A percentile compares a stretch with the other conserved stretches of the same genome.
phyloP scores from a whole-genome alignment of 2,888 invertebrate species.

The Conomelus anceps region DNA sequence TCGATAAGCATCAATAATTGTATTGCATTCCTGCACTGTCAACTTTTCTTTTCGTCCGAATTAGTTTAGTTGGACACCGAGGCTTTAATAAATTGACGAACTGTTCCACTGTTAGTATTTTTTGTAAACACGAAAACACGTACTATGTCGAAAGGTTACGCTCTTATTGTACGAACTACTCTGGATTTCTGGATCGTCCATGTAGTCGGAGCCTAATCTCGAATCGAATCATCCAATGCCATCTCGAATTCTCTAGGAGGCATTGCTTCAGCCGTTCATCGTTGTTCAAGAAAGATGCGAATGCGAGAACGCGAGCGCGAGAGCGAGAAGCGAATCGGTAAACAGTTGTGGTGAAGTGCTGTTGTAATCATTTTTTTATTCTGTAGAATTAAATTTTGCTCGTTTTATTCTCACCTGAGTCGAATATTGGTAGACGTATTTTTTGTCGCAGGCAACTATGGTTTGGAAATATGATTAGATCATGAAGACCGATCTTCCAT shows the following conservation, averaged over 20 bases:
- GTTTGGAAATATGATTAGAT: neutral
- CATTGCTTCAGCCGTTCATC: neutral
- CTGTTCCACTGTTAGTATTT: too few species aligned
- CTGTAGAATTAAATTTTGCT: neutral
- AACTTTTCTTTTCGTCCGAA: too few species aligned
- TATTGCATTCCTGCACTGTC: too few species aligned
- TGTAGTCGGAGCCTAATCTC: too few species aligned
- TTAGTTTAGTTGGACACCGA: too few species aligned
- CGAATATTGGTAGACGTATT: neutral
- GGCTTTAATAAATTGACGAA: too few species aligned
- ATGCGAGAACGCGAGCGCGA: neutral
- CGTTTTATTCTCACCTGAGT: neutral
- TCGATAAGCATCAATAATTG: too few species aligned
- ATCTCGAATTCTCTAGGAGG: neutral
- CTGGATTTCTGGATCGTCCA: too few species aligned
- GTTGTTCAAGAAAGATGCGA: neutral
- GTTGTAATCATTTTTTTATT: neutral
- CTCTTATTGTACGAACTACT: too few species aligned
- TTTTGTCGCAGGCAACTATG: neutral
- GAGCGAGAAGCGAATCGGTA: neutral
- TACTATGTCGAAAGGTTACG: too few species aligned
- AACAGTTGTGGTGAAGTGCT: neutral
- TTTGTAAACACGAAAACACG: too few species aligned
- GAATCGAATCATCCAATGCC: neutral
- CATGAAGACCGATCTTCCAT: neutral